These are phyloP conservation scores for Grus americana DNA, from an alignment of 2,113 vertebrate genomes.

Conservation along the genomic window DNA sequence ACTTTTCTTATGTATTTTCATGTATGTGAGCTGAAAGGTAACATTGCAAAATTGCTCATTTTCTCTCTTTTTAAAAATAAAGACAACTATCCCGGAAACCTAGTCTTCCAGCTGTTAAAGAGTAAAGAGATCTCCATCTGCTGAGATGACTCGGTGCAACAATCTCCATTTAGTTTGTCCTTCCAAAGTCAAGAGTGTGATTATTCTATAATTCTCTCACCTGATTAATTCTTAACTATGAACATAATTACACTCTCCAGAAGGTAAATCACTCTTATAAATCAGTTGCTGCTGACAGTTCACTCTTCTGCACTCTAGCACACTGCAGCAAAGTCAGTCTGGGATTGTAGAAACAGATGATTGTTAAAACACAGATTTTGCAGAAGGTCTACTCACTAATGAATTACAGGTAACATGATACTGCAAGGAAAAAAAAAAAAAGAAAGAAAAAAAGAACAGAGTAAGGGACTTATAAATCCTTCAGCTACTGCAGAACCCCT, in stretches of 20 bases:
- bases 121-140: slow-evolving; percentile 24
- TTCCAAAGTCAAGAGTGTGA: slow-evolving; percentile 77
- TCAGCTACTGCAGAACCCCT: background rate
- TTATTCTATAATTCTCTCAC: slow-evolving; percentile 77
- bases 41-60: background rate
- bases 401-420: background rate
- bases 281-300: slow-evolving; percentile 76
- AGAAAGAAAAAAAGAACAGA: background rate
- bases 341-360: background rate
- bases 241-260: slow-evolving; percentile 80
- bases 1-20: background rate
- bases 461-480: background rate
- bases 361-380: background rate
- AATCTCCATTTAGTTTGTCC: slow-evolving; percentile 72
- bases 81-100: background rate
- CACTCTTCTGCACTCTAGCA: slow-evolving; percentile 8
- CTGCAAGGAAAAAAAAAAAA: background rate
- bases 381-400: background rate
- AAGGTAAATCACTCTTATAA: slow-evolving; percentile 82
- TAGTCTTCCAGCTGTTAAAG: background rate
- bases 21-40: background rate
- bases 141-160: background rate
- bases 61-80: slow-evolving; percentile 4
- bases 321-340: slow-evolving; percentile 18
- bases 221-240: slow-evolving; percentile 84